Evolutionary conservation across 1,140 invertebrate genomes (phyloP).

Genomic region (Stratiolaelaps scimitus): DNA sequence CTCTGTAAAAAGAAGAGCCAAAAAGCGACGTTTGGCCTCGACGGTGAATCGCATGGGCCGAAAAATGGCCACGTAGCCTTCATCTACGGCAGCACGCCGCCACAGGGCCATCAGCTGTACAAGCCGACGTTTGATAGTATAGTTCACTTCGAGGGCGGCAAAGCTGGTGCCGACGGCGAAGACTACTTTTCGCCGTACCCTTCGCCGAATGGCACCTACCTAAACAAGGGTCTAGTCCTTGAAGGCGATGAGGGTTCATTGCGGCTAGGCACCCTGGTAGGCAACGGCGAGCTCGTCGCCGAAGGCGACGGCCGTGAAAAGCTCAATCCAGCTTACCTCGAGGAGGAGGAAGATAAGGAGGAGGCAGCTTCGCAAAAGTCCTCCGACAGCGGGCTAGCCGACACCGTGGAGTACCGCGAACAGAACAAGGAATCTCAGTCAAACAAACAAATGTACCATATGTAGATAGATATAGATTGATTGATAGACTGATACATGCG

Average conservation of each 20-base stretch:
- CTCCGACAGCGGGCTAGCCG: constrained; percentile 22
- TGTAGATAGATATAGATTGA: constrained; percentile 22
- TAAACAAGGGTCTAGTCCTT: constrained; percentile 23
- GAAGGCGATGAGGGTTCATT: neutral
- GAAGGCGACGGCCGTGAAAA: constrained; percentile 1
- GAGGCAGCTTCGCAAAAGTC: constrained; percentile 25
- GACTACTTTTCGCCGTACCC: constrained; percentile 17
- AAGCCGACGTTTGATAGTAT: constrained; percentile 24
- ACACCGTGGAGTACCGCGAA: constrained; percentile 28
- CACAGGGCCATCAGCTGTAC: constrained; percentile 24
- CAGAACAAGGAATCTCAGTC: constrained; percentile 27
- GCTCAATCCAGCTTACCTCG: constrained; percentile 17
- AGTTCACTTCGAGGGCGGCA: constrained; percentile 9
- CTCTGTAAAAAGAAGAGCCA: constrained; percentile 22
- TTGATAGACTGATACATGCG: too few relatives aligned
- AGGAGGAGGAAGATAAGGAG: constrained; percentile 25
- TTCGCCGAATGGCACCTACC: constrained; percentile 16
- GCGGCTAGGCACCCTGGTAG: constrained; percentile 12
- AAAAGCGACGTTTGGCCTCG: constrained; percentile 14
- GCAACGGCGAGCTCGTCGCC: neutral
- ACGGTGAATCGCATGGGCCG: neutral
- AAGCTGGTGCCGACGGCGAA: neutral
- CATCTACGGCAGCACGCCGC: constrained; percentile 19
- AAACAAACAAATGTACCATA: constrained; percentile 22
- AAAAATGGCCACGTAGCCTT: constrained; percentile 10